Evolutionary conservation across 2,888 invertebrate species (phyloP).

Genomic region (Synergus laeviventris): DNA sequence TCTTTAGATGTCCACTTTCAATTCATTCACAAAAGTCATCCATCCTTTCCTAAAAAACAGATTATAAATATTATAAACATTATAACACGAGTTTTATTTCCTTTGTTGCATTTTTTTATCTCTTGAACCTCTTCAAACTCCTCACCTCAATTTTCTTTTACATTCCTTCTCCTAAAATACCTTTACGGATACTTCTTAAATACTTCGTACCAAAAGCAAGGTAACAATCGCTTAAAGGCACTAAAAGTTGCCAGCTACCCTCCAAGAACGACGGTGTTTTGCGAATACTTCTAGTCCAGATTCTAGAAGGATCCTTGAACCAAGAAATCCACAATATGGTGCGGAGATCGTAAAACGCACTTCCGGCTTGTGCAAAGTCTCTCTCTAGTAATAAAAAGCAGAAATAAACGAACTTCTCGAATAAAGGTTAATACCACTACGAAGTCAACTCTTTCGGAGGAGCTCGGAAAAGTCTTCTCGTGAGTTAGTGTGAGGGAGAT

Average conservation of each 20-base stretch:
- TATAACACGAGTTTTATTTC: too few species aligned
- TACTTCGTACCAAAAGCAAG: neutral
- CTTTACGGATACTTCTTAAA: neutral
- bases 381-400: constrained; percentile 52
- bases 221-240: neutral
- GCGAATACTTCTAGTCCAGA: neutral
- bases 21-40: too few species aligned
- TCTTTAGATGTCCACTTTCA: too few species aligned
- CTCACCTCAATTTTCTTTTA: neutral
- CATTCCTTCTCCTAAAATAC: neutral
- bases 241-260: neutral
- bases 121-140: too few species aligned
- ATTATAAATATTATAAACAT: too few species aligned
- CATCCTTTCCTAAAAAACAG: too few species aligned
- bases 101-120: neutral
- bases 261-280: neutral
- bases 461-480: constrained; percentile 19
- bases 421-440: constrained; percentile 37
- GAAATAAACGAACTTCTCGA: constrained; percentile 43
- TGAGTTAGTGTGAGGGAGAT: constrained; percentile 18
- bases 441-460: neutral
- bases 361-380: constrained; percentile 49
- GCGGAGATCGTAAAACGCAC: constrained; percentile 55
- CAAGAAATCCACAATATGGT: constrained; percentile 54
- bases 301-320: constrained; percentile 14